Conservation (phyloP, 2,888 invertebrate species). For the Electrophaes corylata region DNA sequence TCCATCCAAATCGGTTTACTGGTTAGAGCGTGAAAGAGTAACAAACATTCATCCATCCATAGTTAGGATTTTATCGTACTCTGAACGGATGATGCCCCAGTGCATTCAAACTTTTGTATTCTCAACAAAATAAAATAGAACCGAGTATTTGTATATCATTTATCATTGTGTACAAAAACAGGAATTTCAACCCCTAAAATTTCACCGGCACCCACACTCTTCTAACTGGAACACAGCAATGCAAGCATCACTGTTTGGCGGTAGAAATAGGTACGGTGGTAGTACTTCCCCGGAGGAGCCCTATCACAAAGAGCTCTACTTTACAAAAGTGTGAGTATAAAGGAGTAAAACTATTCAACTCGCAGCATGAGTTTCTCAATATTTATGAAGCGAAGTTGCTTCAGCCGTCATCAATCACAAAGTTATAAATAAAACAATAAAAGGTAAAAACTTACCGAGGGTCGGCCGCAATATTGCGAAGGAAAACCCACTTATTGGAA, state of each 20-base stretch:
- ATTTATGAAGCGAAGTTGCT: conserved; percentile 80
- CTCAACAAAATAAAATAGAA: conserved; percentile 22
- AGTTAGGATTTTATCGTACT: conserved; percentile 1
- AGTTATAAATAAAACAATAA: conserved; percentile 85
- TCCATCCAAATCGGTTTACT: too few species aligned
- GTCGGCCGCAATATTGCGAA: conserved; percentile 75
- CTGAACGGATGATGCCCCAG: conserved; percentile 10
- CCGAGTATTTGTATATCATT: too few species aligned
- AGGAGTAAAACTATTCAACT: conserved; percentile 59
- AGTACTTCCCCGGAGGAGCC: too few species aligned
- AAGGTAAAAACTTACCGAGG: conserved; percentile 81
- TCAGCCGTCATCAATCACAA: conserved; percentile 82
- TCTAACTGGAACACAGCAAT: too few species aligned
- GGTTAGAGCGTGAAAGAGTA: too few species aligned
- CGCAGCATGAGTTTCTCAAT: conserved; percentile 76
- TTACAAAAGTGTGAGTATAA: conserved; percentile 25
- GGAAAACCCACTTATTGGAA: conserved; percentile 81
- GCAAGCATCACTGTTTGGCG: too few species aligned
- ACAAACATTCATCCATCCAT: too few species aligned
- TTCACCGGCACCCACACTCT: too few species aligned
- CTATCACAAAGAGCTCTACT: too few species aligned
- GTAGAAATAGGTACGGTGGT: too few species aligned
- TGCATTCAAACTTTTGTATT: conserved; percentile 19
- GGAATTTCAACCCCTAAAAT: too few species aligned
- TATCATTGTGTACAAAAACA: too few species aligned